phyloP scores from a whole-genome alignment of 2,113 vertebrate species.

The Archocentrus centrarchus region DNA sequence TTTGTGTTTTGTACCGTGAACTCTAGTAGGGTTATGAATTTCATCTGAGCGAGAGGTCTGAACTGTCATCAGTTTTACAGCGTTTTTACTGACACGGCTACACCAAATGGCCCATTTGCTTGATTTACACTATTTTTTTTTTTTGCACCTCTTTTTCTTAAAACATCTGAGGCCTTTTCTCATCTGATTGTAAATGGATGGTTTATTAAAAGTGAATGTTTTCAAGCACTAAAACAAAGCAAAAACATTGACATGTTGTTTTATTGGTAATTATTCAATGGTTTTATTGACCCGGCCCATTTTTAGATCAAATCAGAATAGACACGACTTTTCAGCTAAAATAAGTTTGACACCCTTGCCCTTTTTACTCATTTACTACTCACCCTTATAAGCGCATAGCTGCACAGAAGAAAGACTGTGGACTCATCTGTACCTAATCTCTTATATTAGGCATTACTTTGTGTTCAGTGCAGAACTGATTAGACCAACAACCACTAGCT shows the following conservation, averaged over 20 bases:
- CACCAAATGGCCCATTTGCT: too few species aligned
- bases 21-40: background rate
- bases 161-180: background rate
- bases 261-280: background rate
- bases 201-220: background rate
- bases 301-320: background rate
- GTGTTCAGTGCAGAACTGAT: background rate
- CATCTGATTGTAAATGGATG: background rate
- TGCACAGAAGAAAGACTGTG: slow-evolving; percentile 3
- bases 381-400: background rate
- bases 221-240: background rate
- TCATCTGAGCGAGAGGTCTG: background rate
- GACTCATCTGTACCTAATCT: background rate
- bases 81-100: background rate
- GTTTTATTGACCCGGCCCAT: background rate
- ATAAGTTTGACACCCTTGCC: background rate
- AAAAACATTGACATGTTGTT: background rate
- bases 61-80: background rate
- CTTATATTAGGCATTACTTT: background rate
- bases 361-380: background rate
- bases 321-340: background rate
- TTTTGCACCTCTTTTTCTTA: background rate
- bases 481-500: background rate
- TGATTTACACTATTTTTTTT: background rate
- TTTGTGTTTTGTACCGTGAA: background rate